Evolutionary conservation across 2,113 vertebrate species (phyloP), one percentile per base, ranked within the genome.

Genomic region (Cyphomyrus plagiostoma): DNA sequence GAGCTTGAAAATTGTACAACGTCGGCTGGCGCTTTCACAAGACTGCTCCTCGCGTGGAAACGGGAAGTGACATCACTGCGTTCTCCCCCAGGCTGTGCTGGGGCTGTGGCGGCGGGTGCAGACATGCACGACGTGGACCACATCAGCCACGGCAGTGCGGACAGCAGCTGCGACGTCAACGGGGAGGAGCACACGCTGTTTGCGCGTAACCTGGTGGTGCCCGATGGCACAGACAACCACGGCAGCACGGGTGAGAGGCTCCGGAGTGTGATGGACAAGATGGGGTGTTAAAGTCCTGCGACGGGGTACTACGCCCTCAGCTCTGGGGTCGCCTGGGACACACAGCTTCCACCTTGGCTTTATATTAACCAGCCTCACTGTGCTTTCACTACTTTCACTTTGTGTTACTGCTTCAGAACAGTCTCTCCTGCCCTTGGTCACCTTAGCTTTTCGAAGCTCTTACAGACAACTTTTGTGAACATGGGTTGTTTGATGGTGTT

Each of bases 111-210:
- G 21, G 90, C 70, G 1, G 90, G 66, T 2, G 86, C 90, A 93
- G 93, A 94, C 92, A 95, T 95, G 88, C 95, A 94, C 92, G 97
- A 98, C 91, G 95, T 93, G 90, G 97, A 98, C 95, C 94, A 96
- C 88, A 95, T 97, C 93, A 99, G 98, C 95, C 97, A 96, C 49
- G 95, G 96, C 92, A 98, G 97, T 89, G 94, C 96, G 70, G 97
- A 97, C 96, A 97, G 97, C 89, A 96, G 94, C 89, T 96, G 94
- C 66, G 98, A 98, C 92, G 95, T 95, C 93, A 97, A 97, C 91
- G 95, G 91, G 91, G 97, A 96, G 92, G 97, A 97, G 90, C 96
- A 96, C 92, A 94, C 94, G n/a, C 93, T 97, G 89, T 97, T 98
- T 91, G 94, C 96, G 92, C 96, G 92, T 91, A 94, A 96, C 93